Evolutionary conservation across 23 tunicate species (phyloP).

Genomic region (Oikopleura dioica): DNA sequence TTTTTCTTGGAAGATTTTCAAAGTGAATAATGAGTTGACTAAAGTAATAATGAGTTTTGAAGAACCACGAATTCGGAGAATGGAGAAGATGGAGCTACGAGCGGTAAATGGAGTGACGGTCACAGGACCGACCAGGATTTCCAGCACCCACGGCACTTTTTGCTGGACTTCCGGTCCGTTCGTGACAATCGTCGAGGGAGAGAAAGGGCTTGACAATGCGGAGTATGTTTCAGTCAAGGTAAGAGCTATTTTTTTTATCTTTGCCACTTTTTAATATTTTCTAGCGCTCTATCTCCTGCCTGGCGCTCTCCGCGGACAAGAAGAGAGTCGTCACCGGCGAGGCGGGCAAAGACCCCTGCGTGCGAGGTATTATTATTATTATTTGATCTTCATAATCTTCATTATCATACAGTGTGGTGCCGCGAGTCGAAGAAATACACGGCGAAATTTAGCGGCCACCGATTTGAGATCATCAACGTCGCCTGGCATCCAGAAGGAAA

Average conservation of each 20-base stretch:
- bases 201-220: too few species aligned
- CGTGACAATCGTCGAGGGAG: neutral
- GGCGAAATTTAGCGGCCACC: neutral
- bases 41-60: too few species aligned
- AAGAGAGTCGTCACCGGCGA: neutral
- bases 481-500: neutral
- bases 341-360: neutral
- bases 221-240: neutral
- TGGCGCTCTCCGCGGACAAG: neutral
- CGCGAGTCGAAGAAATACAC: neutral
- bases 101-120: neutral
- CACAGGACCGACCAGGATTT: neutral
- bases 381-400: too few species aligned
- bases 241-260: too few species aligned
- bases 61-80: too few species aligned
- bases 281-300: neutral
- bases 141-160: neutral
- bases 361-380: too few species aligned
- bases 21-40: too few species aligned
- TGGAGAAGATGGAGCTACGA: too few species aligned
- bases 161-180: neutral
- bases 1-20: too few species aligned
- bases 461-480: neutral
- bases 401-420: too few species aligned
- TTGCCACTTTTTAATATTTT: too few species aligned